Evolutionary conservation across 2,888 invertebrate genomes (phyloP), one percentile per base, ranked within the genome.

Genomic region (Iphiclides podalirius): DNA sequence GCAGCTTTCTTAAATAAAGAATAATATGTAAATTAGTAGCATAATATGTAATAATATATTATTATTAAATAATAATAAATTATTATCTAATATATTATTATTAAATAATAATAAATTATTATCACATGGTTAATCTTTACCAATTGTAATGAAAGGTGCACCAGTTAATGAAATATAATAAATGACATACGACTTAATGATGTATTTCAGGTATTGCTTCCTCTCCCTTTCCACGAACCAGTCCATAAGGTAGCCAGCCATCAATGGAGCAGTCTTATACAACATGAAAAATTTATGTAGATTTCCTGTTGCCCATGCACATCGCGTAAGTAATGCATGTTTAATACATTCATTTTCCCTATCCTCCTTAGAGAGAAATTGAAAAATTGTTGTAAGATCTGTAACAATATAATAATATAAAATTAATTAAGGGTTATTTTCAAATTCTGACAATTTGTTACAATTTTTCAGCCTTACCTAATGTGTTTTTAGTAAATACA

Each of bases 221-320:
- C 99, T 91, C 82, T 98, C 98, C 71, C 99, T 92, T 60, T 97
- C 96, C 75, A 97, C 93, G 91, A 99, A 99, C 97, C 98, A 98
- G 89, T 99, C 98, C 90, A 99, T 95, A 61, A 99, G 92, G 87
- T 96, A 98, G 50, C 96, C 96, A 37, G 97, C 95, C 99, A 99
- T 99, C 72, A 95, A 91, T 13, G 99, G 99, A 33, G 99, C 95
- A 53, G 89, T 85, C 70, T 92, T 92, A 84, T 98, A 99, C 53
- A 99, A 90, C 68, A 94, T 91, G 91, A 99, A 99, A 83, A 99
- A 95, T 78, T 93, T 94, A 78, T 96, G 95, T 84, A 96, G 96
- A 88, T 99, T 98, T 65, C 95, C 94, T 65, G 96, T 91, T 56
- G 96, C 94, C 97, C 98, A 99, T 12, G 98, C 97, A 59, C 96